phyloP scores from a whole-genome alignment of 2,888 invertebrate species.

The Aporophyla nigra region DNA sequence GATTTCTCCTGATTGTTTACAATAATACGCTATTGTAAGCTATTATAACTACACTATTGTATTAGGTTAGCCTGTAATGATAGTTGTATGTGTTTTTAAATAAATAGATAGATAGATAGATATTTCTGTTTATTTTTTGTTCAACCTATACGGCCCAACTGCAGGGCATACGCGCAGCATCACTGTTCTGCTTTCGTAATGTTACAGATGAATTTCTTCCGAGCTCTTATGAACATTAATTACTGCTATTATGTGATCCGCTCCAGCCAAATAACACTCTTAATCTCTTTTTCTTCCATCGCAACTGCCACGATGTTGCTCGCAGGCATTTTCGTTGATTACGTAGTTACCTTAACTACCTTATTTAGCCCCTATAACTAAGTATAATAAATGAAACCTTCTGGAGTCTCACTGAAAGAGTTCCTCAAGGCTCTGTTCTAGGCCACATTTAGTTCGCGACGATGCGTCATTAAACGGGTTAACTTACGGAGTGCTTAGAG shows the following conservation, averaged over 20 bases:
- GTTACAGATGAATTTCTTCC: background rate
- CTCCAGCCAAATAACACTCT: conserved; percentile 10
- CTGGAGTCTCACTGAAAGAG: background rate
- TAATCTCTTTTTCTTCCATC: conserved; percentile 20
- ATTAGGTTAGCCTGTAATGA: too few relatives aligned
- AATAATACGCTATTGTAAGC: too few relatives aligned
- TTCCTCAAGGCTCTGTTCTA: background rate
- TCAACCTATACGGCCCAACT: too few relatives aligned
- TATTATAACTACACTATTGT: too few relatives aligned
- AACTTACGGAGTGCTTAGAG: too few relatives aligned
- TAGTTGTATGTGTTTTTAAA: too few relatives aligned
- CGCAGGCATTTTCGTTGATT: conserved; percentile 24
- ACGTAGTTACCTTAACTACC: conserved; percentile 44
- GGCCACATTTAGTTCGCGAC: background rate
- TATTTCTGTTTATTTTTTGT: background rate
- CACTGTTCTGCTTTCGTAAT: background rate
- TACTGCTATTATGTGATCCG: conserved; percentile 12
- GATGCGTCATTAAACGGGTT: too few relatives aligned
- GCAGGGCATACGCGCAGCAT: too few relatives aligned
- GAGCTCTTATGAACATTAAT: conserved; percentile 30
- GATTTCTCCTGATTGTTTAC: too few relatives aligned
- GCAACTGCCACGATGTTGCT: background rate
- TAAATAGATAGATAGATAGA: too few relatives aligned
- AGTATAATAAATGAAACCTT: conserved; percentile 12
- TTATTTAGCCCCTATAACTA: conserved; percentile 19